Evolutionary conservation across 2,113 vertebrate species (phyloP), one percentile per base, ranked within the genome.

Genomic region (Seriola aureovittata): DNA sequence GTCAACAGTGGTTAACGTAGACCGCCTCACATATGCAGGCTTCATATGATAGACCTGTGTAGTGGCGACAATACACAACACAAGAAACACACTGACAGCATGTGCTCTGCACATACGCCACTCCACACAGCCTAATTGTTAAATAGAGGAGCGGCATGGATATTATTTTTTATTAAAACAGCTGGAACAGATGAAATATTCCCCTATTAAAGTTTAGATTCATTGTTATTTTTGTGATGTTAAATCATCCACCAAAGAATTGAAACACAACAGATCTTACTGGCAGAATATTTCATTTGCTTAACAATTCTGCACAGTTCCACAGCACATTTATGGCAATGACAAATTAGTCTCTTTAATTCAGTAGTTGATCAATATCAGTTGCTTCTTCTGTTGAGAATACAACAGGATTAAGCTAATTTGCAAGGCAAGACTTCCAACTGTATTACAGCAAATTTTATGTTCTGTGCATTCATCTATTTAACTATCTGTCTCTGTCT

Each of bases 1-100:
- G 64, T 82, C 71, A 82, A 34, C 71, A 84, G 81, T 63, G 40
- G 66, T 71, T 67, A 75, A 58, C 63, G 57, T 2, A 71, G 44
- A 68, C 55, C 6, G 16, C 55, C 44, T 38, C 38, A 34, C 75
- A 74, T 48, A 72, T 57, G 25, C 16, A 71, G 32, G 50, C 74
- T 36, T 58, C 68, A 63, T 44, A 32, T 42, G 44, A 86, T 50
- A 65, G 55, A 75, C 36, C 52, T 46, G 32, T 71, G 71, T 21
- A 70, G 68, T 46, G 50, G 54, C 5, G 74, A 71, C 21, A 73
- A 40, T 44, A 29, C 71, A 64, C 84, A 87, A 67, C 44, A 73
- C 66, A 69, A 75, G 62, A 85, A 19, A 46, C 71, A 65, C 17
- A 64, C 32, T 44, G 40, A 25, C 69, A 68, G 32, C 55, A 63